Conservation (phyloP, 1,140 invertebrate species). For the Aphaenogaster floridana region DNA sequence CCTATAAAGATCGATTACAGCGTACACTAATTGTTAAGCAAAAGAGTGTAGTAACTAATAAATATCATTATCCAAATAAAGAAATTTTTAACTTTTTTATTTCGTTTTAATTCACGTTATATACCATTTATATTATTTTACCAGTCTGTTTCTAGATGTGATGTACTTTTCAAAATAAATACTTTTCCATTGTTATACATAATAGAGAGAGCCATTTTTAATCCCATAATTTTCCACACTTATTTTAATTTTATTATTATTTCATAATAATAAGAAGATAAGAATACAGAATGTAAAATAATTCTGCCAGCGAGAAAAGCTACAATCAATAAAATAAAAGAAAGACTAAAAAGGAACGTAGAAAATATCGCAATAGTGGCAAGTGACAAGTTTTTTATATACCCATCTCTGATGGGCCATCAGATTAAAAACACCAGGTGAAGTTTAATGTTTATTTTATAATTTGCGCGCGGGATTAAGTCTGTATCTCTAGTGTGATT, state of each 20-base stretch:
- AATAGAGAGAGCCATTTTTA: not conserved
- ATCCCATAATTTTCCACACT: not conserved
- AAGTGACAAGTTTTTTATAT: not conserved
- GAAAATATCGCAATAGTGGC: not conserved
- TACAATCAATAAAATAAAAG: conserved; percentile 14
- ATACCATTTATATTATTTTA: not conserved
- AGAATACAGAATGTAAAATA: not conserved
- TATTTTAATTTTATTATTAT: not conserved
- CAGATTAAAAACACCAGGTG: not conserved
- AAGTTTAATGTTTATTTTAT: conserved; percentile 17
- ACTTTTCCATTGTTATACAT: not conserved
- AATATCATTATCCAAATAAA: not conserved
- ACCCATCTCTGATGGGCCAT: not conserved
- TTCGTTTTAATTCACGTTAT: not conserved
- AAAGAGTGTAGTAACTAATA: not conserved
- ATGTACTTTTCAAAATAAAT: conserved; percentile 2
- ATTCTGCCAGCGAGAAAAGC: not conserved
- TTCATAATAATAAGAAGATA: not conserved
- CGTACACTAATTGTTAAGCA: not conserved
- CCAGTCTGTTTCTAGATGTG: not conserved
- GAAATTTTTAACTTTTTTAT: not conserved
- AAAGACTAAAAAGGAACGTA: not conserved
- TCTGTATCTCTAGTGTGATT: not conserved
- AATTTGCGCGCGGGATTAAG: not conserved
- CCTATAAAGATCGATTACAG: not conserved